A percentile compares a stretch with the other conserved stretches of the same genome.
Conservation (phyloP, 2,888 invertebrate species). For the Heliconius ethilla region DNA sequence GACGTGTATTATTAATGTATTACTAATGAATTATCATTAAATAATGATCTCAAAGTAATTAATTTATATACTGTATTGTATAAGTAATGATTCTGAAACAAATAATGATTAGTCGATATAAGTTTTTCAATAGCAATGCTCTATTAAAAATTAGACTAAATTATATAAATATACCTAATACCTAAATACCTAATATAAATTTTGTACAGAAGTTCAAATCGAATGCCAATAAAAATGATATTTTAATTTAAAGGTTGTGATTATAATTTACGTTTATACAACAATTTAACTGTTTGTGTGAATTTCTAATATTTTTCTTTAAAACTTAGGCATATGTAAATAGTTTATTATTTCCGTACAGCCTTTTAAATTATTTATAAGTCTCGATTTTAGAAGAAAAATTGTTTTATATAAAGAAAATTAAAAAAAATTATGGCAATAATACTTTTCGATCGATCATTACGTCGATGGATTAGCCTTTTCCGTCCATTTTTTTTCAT, state of each 20-base stretch:
- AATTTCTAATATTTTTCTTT: not conserved
- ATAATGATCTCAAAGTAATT: slow-evolving; percentile 5
- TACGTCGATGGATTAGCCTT: not conserved
- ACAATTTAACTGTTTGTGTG: not conserved
- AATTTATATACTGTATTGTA: not conserved
- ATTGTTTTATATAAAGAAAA: not conserved
- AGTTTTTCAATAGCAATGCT: not conserved
- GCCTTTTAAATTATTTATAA: not conserved
- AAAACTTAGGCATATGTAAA: too few species aligned
- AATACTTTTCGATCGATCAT: not conserved
- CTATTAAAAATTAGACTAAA: not conserved
- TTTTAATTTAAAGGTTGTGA: slow-evolving; percentile 47
- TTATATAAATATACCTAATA: not conserved
- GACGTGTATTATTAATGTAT: not conserved
- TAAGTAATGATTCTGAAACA: not conserved
- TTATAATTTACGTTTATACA: slow-evolving; percentile 36
- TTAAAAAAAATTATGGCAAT: not conserved
- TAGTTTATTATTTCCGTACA: not conserved
- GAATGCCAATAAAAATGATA: slow-evolving; percentile 41
- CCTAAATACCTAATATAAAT: not conserved
- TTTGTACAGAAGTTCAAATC: slow-evolving; percentile 14
- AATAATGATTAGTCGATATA: not conserved
- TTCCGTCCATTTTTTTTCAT: slow-evolving; percentile 7
- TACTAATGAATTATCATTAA: not conserved
- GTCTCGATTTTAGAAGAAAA: not conserved